Percentiles rank a stretch among this genome's conserved stretches.
These are phyloP conservation scores for Oscheius myriophilus DNA, from an alignment of 2,888 invertebrate genomes.

Conservation along the genomic window DNA sequence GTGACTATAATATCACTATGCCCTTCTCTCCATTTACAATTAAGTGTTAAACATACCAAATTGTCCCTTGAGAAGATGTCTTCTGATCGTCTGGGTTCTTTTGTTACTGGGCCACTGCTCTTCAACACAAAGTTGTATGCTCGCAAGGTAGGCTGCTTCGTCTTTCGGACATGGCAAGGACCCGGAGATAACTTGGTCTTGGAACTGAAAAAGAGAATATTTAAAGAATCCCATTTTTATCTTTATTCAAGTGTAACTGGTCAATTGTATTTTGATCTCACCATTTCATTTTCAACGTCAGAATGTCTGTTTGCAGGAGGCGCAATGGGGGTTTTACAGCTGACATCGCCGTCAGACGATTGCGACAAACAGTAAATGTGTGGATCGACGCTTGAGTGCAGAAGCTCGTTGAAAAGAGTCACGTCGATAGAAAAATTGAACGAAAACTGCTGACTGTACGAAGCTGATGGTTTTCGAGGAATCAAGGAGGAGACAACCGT, in stretches of 20 bases:
- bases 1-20: neutral
- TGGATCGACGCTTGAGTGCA: constrained; percentile 9
- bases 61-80: constrained; percentile 69
- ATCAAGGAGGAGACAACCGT: no score
- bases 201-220: constrained; percentile 73
- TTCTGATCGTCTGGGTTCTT: constrained; percentile 67
- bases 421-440: neutral
- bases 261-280: neutral
- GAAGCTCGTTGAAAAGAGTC: neutral
- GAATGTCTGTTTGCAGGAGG: neutral
- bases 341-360: constrained; percentile 17
- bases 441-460: no score
- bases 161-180: constrained; percentile 76
- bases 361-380: constrained; percentile 25
- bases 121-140: constrained; percentile 78
- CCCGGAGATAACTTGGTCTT: constrained; percentile 77
- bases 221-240: constrained; percentile 1
- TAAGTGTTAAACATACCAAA: constrained; percentile 49
- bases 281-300: neutral
- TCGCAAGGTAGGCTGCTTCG: constrained; percentile 77
- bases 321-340: constrained; percentile 1
- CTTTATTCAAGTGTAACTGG: no score
- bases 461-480: no score
- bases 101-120: constrained; percentile 73
- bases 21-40: neutral